Evolutionary conservation across 2,797 vertebrate species (phyloP).

Genomic region (Limosa lapponica): DNA sequence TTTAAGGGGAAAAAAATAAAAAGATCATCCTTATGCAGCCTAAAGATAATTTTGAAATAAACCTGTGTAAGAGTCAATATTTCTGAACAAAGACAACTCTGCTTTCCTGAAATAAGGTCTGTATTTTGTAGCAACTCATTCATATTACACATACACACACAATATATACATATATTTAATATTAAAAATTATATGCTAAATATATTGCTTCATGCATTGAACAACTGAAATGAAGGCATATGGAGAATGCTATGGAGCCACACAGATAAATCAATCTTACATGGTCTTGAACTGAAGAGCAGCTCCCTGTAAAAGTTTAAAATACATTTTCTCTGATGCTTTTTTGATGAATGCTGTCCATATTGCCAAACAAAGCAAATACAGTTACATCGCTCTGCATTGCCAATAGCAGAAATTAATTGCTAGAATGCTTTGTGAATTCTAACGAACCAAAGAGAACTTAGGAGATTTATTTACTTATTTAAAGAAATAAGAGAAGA

Average conservation of each 20-base stretch:
- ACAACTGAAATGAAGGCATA: background rate
- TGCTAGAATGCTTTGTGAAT: background rate
- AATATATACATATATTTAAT: background rate
- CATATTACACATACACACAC: background rate
- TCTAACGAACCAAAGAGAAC: background rate
- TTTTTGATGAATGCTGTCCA: background rate
- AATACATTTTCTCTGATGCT: background rate
- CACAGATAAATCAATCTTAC: background rate
- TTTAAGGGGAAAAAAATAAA: background rate
- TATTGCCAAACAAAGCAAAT: background rate
- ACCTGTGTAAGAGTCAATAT: background rate
- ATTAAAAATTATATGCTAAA: background rate
- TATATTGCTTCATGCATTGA: background rate
- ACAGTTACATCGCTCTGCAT: fast-evolving
- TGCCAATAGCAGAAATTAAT: background rate
- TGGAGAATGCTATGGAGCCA: background rate
- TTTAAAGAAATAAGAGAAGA: background rate
- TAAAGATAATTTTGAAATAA: background rate
- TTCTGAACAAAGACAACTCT: background rate
- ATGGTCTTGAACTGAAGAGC: background rate
- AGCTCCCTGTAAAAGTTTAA: background rate
- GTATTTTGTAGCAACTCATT: background rate
- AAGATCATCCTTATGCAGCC: background rate
- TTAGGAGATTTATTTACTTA: background rate
- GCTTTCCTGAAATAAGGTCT: background rate